Evolutionary conservation across 2,888 invertebrate genomes (phyloP), one percentile per base, ranked within the genome.

Genomic region (Sicus ferrugineus): DNA sequence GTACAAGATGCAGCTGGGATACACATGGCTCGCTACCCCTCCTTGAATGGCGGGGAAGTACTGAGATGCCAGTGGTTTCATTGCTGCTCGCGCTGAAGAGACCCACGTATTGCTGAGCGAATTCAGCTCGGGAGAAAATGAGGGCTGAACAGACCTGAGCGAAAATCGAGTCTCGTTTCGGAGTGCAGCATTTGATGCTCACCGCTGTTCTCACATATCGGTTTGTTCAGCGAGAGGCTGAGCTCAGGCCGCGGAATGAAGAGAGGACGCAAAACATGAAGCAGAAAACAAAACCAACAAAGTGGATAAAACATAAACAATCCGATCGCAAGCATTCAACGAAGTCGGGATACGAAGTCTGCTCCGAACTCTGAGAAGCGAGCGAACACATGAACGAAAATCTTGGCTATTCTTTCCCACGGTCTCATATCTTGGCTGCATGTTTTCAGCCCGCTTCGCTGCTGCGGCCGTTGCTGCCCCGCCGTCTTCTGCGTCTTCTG

Each of bases 331-430:
- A 70, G 58, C 54, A 70, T 62, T 75, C 74, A 75, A 77, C 75
- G 76, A 50, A 54, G 64, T 67, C 30, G 46, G 75, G 21, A 7
- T 21, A 50, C 61, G 67, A 61, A 23, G 50, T 28, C 48, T 59
- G 56, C 64, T 50, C 50, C 63, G 75, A 78, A 70, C 74, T 74
- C 75, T 74, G 71, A 72, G 69, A 65, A 19, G n/a, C 30, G 64
- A 70, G 73, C 69, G 68, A 75, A 72, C 67, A 75, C 77, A 80
- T 77, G 65, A 73, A 71, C 73, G 69, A 73, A 79, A 80, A 79
- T 80, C 80, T 82, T 80, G 79, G 80, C 79, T 80, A 80, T 82
- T 83, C 83, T 82, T 84, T 84, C 84, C 84, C 84, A 84, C 84
- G 84, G 84, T 84, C 81, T 83, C 81, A 83, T 84, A 84, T 83